A percentile compares a stretch with the other conserved stretches of the same genome.
Evolutionary conservation across 2,797 vertebrate genomes (phyloP).

Genomic region (Neostethus bicornis): DNA sequence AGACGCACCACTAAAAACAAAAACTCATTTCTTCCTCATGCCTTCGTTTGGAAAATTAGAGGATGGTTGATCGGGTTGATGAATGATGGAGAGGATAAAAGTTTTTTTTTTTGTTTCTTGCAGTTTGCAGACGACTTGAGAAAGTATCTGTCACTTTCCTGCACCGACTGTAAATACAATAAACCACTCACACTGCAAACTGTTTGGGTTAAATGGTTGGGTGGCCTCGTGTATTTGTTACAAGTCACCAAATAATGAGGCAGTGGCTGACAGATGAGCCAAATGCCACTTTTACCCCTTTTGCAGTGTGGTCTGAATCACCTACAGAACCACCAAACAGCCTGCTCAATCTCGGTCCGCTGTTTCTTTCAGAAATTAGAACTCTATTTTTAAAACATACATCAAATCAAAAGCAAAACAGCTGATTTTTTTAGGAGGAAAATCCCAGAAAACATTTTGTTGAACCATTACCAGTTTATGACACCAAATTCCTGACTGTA

Average conservation of each 20-base stretch:
- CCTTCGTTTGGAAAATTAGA: not conserved
- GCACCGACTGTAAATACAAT: conserved; percentile 1
- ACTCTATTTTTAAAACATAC: no score
- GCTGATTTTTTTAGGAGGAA: not conserved
- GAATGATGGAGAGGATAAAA: not conserved
- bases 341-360: not conserved
- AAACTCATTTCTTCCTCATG: not conserved
- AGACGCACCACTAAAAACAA: not conserved
- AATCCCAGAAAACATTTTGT: conserved; percentile 10
- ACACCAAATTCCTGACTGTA: conserved; percentile 43
- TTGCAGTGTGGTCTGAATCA: conserved; percentile 5
- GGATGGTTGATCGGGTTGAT: not conserved
- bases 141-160: conserved; percentile 19
- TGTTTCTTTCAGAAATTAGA: not conserved
- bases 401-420: not conserved
- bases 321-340: not conserved
- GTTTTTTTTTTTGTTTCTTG: not conserved
- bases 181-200: conserved; percentile 2
- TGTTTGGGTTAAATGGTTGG: conserved; percentile 33
- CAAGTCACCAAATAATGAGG: conserved; percentile 19
- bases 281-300: conserved; percentile 8
- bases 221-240: conserved; percentile 35
- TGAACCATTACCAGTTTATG: conserved; percentile 15
- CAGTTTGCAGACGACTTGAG: not conserved
- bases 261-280: conserved; percentile 36